Percentiles rank a stretch among this genome's conserved stretches.
Conservation (phyloP, 2,797 vertebrate species). For the Peromyscus attwateri region DNA sequence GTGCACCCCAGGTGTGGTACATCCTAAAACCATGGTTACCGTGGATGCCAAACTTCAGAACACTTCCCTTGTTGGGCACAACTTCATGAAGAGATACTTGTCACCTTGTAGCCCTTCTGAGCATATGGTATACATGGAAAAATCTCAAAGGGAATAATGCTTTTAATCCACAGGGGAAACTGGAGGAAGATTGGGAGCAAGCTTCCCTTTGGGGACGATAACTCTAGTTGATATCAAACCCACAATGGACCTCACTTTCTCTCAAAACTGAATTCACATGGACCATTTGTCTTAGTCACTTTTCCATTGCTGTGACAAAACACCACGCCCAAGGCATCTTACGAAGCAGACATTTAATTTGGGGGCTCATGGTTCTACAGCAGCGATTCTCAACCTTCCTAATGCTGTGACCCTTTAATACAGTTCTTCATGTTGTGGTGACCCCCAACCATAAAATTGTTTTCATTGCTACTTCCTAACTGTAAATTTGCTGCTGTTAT, state of each 20-base stretch:
- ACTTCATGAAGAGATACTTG: neutral
- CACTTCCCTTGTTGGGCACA: neutral
- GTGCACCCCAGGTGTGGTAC: neutral
- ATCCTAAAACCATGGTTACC: neutral
- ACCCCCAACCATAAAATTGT: neutral
- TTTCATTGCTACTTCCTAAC: neutral
- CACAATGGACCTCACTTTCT: neutral
- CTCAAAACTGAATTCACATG: conserved; percentile 11
- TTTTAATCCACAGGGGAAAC: neutral
- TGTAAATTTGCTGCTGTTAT: neutral
- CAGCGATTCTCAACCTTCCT: neutral
- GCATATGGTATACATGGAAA: neutral
- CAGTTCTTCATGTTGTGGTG: neutral
- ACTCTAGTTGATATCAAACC: neutral
- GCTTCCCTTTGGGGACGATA: neutral
- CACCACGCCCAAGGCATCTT: neutral
- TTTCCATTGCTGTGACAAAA: neutral
- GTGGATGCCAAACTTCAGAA: neutral
- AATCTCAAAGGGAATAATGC: neutral
- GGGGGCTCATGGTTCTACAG: too few relatives aligned
- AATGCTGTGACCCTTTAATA: neutral
- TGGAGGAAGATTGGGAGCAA: neutral
- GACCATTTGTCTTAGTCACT: neutral
- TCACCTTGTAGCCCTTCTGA: neutral
- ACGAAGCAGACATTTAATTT: neutral